Conservation (phyloP, 2,113 vertebrate species). For the Acrocephalus arundinaceus region DNA sequence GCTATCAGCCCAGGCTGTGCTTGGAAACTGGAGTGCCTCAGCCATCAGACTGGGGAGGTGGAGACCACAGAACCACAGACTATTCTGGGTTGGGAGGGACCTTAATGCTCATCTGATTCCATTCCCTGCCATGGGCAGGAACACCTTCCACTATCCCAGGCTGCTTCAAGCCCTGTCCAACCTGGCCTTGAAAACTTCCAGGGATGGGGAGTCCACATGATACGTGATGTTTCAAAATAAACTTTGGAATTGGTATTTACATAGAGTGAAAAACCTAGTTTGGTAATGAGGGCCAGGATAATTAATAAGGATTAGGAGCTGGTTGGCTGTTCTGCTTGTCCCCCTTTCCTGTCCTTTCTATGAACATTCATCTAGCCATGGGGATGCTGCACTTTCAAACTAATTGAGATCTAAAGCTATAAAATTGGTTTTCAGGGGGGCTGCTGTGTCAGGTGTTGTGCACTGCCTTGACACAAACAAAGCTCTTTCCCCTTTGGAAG, state of each 20-base stretch:
- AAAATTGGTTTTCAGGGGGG: neutral
- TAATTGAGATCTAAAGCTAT: neutral
- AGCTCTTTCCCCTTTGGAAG: neutral
- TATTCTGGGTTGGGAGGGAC: neutral
- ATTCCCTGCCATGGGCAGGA: neutral
- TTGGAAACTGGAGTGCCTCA: neutral
- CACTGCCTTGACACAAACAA: neutral
- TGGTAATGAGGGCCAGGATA: neutral
- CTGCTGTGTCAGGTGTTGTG: neutral
- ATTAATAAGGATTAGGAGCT: neutral
- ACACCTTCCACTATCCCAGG: neutral
- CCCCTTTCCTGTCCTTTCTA: neutral
- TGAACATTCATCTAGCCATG: neutral
- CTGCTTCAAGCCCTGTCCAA: neutral
- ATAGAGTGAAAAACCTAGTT: neutral
- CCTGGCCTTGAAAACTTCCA: neutral
- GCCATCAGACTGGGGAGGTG: fast-evolving
- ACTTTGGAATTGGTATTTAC: neutral
- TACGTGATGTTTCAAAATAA: neutral
- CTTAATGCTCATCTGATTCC: neutral
- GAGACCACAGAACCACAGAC: neutral
- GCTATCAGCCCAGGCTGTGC: neutral
- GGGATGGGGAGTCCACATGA: neutral
- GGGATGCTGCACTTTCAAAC: neutral
- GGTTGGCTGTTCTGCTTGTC: neutral